Evolutionary conservation across 2,113 vertebrate species (phyloP).

Genomic region (Sander vitreus): DNA sequence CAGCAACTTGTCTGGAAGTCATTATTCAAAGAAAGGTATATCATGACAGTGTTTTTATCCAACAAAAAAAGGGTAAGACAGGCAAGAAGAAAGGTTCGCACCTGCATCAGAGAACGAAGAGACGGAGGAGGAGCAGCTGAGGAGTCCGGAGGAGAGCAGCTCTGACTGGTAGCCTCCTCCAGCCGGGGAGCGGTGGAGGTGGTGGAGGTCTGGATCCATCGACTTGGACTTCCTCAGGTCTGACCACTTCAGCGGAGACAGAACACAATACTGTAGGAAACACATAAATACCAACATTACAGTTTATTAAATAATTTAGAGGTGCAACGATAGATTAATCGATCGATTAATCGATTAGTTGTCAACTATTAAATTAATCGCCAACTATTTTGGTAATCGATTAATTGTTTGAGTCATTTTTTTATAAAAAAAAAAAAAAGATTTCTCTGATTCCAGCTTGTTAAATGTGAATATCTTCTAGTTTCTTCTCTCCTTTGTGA

Average conservation of each 20-base stretch:
- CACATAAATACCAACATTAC: background rate
- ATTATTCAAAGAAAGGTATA: background rate
- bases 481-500: no score
- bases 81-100: background rate
- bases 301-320: background rate
- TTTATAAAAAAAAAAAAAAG: no score
- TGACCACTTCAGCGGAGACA: slow-evolving; percentile 93
- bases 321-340: no score
- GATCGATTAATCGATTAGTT: no score
- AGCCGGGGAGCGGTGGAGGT: slow-evolving; percentile 84
- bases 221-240: slow-evolving; percentile 90
- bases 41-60: no score
- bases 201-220: slow-evolving; percentile 85
- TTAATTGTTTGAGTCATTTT: no score
- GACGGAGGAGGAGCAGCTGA: slow-evolving; percentile 84
- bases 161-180: slow-evolving; percentile 72
- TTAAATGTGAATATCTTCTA: no score
- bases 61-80: background rate
- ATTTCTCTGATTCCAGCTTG: no score
- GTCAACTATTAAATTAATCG: no score
- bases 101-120: slow-evolving; percentile 79
- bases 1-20: slow-evolving; percentile 84
- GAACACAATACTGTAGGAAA: slow-evolving; percentile 87
- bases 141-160: slow-evolving; percentile 80
- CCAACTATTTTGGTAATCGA: no score